Percentiles rank a stretch among this genome's conserved stretches.
These are phyloP conservation scores for Melanotaenia parkinsoni DNA, from an alignment of 2,797 vertebrate genomes.

Conservation along the genomic window DNA sequence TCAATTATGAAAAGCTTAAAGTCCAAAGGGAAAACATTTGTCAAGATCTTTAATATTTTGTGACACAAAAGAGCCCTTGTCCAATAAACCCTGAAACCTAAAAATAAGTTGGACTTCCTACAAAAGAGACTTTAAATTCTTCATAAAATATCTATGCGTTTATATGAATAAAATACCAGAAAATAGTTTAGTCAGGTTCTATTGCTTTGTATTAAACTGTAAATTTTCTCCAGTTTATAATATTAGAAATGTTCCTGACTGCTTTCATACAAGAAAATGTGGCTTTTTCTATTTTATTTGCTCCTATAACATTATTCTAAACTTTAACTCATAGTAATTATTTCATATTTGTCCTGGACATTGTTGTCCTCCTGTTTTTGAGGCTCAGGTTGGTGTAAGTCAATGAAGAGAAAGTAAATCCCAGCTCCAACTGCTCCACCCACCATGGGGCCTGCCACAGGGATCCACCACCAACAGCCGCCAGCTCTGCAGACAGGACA, in stretches of 20 bases:
- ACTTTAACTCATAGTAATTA: conserved; percentile 82
- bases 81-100: conserved; percentile 11
- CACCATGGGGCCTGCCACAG: conserved; percentile 91
- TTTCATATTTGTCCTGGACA: conserved; percentile 88
- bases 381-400: conserved; percentile 88
- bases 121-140: conserved; percentile 40
- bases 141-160: conserved; percentile 20
- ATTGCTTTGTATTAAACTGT: conserved; percentile 21
- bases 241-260: conserved; percentile 28
- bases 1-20: conserved; percentile 1
- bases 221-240: not conserved
- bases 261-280: not conserved
- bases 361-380: conserved; percentile 78
- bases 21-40: conserved; percentile 4
- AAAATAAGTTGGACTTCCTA: conserved; percentile 1
- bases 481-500: conserved; percentile 83
- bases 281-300: not conserved
- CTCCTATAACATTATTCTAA: not conserved
- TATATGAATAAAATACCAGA: conserved; percentile 30
- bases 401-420: conserved; percentile 89
- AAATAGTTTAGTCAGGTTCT: conserved; percentile 6
- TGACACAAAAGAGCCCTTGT: conserved; percentile 22
- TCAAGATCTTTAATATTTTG: not conserved
- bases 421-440: conserved; percentile 88
- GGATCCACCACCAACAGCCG: conserved; percentile 96